Base-by-base conservation (phyloP, 2,888 invertebrate genomes). In the Hirudinaria manillensis region DNA sequence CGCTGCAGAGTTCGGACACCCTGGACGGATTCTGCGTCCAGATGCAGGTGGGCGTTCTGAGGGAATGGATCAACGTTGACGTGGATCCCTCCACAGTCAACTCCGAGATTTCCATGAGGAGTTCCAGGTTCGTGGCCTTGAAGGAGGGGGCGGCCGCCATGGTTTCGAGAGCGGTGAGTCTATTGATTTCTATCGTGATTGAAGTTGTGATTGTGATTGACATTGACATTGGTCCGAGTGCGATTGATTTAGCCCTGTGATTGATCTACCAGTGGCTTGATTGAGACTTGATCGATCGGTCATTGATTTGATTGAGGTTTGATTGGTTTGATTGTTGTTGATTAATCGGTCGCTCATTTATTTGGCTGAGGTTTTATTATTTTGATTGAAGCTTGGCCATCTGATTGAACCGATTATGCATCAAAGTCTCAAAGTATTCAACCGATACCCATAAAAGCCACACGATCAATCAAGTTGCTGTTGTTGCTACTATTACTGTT, bases 1-100 rank as follows among this genome's bases (percentile, higher is more conserved):
- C 29, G 13, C 24, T 61, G 7, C 61, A 24, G 61, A 61, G 61
- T 29, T 24, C 29, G 24, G 61, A 61, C 2, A 61, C 61, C 29
- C 61, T 61, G 61, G 73, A 73, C n/a, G 73, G 73, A 4, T 73
- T 73, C 55, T 65, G 65, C 34, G 73, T 73, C 24, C 73, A 73
- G 45, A 73, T 73, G 73, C 73, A 73, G 27, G 32, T 73, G 27
- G 73, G 73, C 3, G 73, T 73, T 3, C 21, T 73, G n/a, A 56
- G 73, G n/a, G 73, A 73, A 10, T 73, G 73, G 73, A 36, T 73
- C 36, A 73, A 55, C 24, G 65, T 73, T 10, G 73, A 73, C 65
- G 36, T 73, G 27, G 73, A 73, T 13, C 51, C 34, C 29, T 24
- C 65, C 36, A 65, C 16, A 19, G 56, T 36, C 21, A 19, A n/a